Conservation (phyloP, 2,113 vertebrate genomes). For the Tauraco erythrolophus region DNA sequence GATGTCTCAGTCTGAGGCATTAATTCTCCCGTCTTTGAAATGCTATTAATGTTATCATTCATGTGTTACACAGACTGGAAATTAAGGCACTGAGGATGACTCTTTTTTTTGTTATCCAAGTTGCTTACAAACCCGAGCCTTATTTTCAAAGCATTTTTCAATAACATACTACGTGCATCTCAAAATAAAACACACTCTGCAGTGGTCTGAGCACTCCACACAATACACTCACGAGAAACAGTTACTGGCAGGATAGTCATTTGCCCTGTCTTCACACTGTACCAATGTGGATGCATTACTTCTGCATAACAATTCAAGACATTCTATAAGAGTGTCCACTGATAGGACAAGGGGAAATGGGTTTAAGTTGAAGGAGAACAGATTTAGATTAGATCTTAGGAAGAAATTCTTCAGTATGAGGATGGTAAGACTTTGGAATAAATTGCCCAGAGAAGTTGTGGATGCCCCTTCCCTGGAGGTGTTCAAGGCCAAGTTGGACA, state of each 20-base stretch:
- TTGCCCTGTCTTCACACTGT: background rate
- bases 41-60: background rate
- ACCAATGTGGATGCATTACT: background rate
- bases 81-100: background rate
- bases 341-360: no score
- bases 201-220: background rate
- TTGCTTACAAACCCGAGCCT: background rate
- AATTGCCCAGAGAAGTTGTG: no score
- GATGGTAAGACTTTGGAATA: no score
- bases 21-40: conserved; percentile 11
- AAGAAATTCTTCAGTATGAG: no score
- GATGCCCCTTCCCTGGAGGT: no score
- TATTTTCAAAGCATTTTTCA: background rate
- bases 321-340: no score
- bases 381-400: no score
- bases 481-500: no score
- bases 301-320: background rate
- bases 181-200: background rate
- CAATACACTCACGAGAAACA: background rate
- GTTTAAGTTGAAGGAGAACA: no score
- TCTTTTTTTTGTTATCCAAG: background rate
- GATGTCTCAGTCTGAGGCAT: background rate
- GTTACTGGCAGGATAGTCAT: background rate
- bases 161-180: background rate
- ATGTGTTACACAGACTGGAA: background rate